Percentiles rank a stretch among this genome's conserved stretches.
phyloP scores from a whole-genome alignment of 2,888 invertebrate genomes.

The Euclidia mi region DNA sequence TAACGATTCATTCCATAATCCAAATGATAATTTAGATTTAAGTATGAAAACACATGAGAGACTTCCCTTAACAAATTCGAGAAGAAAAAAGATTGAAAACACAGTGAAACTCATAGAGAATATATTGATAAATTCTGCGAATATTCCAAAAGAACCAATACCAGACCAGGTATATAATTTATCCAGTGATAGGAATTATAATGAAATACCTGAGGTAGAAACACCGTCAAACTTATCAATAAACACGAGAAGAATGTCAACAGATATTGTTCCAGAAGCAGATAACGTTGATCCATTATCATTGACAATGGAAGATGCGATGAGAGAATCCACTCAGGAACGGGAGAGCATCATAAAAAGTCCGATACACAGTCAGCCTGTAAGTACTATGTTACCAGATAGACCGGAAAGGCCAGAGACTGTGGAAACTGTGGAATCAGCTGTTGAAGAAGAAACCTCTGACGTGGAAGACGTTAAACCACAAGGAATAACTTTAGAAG shows the following conservation, averaged over 20 bases:
- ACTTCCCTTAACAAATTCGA: constrained; percentile 56
- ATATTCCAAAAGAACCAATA: constrained; percentile 38
- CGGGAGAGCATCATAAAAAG: constrained; percentile 15
- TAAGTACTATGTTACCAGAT: too few species aligned
- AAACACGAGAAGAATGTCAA: background rate
- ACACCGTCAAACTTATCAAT: background rate
- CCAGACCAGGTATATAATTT: background rate
- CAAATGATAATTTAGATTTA: constrained; percentile 56
- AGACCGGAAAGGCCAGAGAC: constrained; percentile 8
- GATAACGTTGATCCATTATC: constrained; percentile 22
- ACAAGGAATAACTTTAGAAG: constrained; percentile 18
- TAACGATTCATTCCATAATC: constrained; percentile 48
- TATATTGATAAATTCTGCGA: constrained; percentile 69
- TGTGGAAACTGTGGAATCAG: too few species aligned
- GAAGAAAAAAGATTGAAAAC: constrained; percentile 77
- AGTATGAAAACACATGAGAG: constrained; percentile 54
- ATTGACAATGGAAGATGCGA: constrained; percentile 6
- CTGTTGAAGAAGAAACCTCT: constrained; percentile 12
- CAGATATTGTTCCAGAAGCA: background rate
- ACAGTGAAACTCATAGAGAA: constrained; percentile 80
- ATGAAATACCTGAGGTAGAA: background rate
- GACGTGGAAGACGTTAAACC: constrained; percentile 40
- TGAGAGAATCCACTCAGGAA: background rate
- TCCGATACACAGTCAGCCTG: background rate
- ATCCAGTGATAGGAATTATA: background rate